These are phyloP conservation scores for Ctenodactylus gundi DNA, from an alignment of 2,113 vertebrate genomes.

Conservation along the genomic window DNA sequence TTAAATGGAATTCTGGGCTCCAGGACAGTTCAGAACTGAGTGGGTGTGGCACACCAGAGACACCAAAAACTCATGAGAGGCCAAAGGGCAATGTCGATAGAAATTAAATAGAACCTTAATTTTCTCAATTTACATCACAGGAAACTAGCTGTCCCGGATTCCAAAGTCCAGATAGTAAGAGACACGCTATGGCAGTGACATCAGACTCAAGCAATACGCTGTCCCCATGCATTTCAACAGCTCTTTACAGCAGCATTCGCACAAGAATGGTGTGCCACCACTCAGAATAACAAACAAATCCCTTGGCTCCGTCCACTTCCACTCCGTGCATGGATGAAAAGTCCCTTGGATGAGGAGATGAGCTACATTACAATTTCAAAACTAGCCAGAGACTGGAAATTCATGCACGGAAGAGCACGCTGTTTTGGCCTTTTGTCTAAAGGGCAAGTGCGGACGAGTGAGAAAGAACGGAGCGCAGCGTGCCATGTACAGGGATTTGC, in stretches of 20 bases:
- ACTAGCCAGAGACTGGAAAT: conserved; percentile 70
- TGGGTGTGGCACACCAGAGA: background rate
- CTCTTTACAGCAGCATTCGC: conserved; percentile 6
- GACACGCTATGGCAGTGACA: background rate
- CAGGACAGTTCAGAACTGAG: background rate
- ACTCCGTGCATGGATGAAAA: background rate
- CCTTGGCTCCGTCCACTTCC: conserved; percentile 42
- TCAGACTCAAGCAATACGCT: conserved; percentile 5
- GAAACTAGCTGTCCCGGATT: background rate
- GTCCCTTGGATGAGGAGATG: conserved; percentile 49
- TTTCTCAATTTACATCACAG: conserved; percentile 21
- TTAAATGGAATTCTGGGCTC: conserved; percentile 21
- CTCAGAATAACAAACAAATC: conserved; percentile 61
- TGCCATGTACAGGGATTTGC: conserved; percentile 67
- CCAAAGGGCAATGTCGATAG: background rate
- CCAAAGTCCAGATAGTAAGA: background rate
- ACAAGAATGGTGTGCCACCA: background rate
- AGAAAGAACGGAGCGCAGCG: conserved; percentile 34
- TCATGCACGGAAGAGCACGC: conserved; percentile 69
- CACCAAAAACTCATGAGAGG: background rate
- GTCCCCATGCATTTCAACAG: conserved; percentile 3
- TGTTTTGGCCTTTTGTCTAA: conserved; percentile 72
- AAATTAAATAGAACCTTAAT: conserved; percentile 28
- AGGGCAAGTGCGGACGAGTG: conserved; percentile 62
- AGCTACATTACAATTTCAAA: conserved; percentile 65